These are phyloP conservation scores for Anguilla marmorata DNA, from an alignment of 2,797 vertebrate species.

Conservation along the genomic window DNA sequence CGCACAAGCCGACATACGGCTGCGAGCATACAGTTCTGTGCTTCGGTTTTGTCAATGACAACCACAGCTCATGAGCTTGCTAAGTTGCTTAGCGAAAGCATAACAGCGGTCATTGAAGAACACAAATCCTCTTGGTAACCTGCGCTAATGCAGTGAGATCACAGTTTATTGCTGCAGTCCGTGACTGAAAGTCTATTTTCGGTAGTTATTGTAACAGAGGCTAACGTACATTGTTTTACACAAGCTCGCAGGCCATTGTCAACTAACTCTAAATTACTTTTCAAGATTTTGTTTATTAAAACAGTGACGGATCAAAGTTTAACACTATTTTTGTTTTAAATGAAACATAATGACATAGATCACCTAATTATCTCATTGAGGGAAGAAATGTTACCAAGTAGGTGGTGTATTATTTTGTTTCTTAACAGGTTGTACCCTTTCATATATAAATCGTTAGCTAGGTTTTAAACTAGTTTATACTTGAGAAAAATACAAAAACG, in stretches of 20 bases:
- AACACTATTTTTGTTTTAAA: neutral
- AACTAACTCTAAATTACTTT: neutral
- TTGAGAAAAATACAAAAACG: neutral
- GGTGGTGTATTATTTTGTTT: neutral
- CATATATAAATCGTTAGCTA: neutral
- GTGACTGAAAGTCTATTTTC: neutral
- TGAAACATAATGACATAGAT: neutral
- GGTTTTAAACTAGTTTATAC: neutral
- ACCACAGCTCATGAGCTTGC: neutral
- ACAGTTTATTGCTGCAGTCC: slow-evolving; percentile 17
- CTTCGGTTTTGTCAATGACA: slow-evolving; percentile 5
- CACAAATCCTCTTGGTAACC: slow-evolving; percentile 3
- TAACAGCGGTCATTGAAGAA: neutral
- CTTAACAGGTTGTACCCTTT: neutral
- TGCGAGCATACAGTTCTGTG: neutral
- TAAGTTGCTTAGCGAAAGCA: slow-evolving; percentile 11
- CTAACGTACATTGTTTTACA: neutral
- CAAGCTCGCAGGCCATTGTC: neutral
- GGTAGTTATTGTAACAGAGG: neutral
- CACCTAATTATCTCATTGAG: neutral
- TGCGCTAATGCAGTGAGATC: slow-evolving; percentile 20
- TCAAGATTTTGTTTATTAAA: neutral
- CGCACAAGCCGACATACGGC: too few relatives aligned
- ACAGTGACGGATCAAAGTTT: neutral
- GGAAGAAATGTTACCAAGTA: neutral